phyloP scores from a whole-genome alignment of 1,140 invertebrate species.

The Drosophila serrata region DNA sequence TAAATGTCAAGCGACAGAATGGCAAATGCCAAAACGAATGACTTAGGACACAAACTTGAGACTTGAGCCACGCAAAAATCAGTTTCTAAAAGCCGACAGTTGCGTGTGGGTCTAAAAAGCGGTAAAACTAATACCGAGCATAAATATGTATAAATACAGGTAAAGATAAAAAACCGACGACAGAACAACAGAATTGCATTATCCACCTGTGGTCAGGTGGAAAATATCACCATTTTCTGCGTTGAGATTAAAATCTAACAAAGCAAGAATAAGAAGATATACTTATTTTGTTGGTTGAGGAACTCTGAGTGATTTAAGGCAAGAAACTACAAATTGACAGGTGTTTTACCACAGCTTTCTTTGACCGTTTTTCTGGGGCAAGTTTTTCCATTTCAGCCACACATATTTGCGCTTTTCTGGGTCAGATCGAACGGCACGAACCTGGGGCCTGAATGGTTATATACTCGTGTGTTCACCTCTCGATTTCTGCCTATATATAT shows the following conservation, averaged over 20 bases:
- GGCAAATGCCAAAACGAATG: constrained; percentile 75
- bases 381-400: constrained; percentile 53
- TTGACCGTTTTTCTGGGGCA: constrained; percentile 51
- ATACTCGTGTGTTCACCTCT: constrained; percentile 34
- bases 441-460: constrained; percentile 60
- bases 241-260: constrained; percentile 6
- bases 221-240: constrained; percentile 7
- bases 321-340: constrained; percentile 14
- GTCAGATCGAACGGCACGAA: constrained; percentile 64
- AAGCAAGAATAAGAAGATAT: not conserved
- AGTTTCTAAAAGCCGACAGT: constrained; percentile 16
- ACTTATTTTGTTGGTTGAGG: not conserved
- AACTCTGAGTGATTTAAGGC: constrained; percentile 8
- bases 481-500: constrained; percentile 20
- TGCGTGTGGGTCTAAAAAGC: constrained; percentile 25
- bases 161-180: constrained; percentile 14
- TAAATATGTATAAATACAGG: not conserved
- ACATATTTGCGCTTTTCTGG: constrained; percentile 64
- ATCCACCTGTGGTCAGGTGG: constrained; percentile 9
- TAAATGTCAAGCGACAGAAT: constrained; percentile 71
- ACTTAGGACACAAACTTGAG: constrained; percentile 75
- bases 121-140: constrained; percentile 26
- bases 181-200: constrained; percentile 31
- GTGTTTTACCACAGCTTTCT: constrained; percentile 35
- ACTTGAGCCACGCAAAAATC: constrained; percentile 45